A percentile compares a stretch with the other conserved stretches of the same genome.
These are phyloP conservation scores for Rhopilema esculentum DNA, from an alignment of 30 jellyfish, hydroid and myxozoan genomes.

Conservation along the genomic window DNA sequence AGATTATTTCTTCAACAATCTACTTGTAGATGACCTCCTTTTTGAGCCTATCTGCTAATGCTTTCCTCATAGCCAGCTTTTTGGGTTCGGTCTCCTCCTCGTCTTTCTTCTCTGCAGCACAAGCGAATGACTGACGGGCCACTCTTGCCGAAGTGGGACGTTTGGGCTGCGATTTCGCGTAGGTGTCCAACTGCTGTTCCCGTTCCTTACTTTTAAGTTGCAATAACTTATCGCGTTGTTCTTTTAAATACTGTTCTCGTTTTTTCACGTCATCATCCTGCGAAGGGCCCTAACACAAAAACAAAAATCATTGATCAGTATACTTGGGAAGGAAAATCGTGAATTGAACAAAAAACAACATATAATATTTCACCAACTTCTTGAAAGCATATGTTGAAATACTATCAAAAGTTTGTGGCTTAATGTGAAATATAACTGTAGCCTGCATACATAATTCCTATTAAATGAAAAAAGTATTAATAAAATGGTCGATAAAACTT, in stretches of 20 bases:
- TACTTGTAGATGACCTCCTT: constrained; percentile 84
- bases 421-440: too few relatives aligned
- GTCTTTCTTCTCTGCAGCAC: constrained; percentile 7
- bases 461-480: too few relatives aligned
- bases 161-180: constrained; percentile 57
- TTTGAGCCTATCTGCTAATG: constrained; percentile 89
- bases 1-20: background rate
- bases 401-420: too few relatives aligned
- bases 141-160: constrained; percentile 92
- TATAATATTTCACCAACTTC: too few relatives aligned
- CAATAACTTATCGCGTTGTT: constrained; percentile 86
- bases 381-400: too few relatives aligned
- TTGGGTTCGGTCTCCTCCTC: constrained; percentile 26
- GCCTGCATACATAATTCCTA: too few relatives aligned
- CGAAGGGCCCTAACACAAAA: constrained; percentile 2
- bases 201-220: constrained; percentile 89
- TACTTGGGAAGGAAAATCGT: background rate
- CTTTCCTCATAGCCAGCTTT: constrained; percentile 83
- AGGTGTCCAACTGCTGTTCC: constrained; percentile 75
- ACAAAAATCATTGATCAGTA: background rate
- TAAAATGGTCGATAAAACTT: too few relatives aligned
- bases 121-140: constrained; percentile 84
- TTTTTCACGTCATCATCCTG: constrained; percentile 74
- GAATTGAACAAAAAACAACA: background rate
- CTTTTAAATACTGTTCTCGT: constrained; percentile 86